Conservation (phyloP, 1,140 invertebrate genomes). For the Hyposmocoma kahamanoa region DNA sequence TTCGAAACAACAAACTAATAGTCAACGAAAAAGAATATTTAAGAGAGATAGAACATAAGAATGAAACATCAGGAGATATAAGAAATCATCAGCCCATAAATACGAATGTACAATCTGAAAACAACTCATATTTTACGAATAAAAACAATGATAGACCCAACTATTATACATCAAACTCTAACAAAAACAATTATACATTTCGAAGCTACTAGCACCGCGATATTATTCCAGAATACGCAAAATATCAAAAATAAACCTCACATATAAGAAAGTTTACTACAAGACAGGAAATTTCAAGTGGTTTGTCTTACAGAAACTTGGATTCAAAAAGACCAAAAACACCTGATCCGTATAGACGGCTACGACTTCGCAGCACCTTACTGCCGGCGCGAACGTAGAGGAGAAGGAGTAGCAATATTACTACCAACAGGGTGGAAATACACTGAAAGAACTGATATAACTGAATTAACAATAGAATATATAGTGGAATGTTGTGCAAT, state of each 20-base stretch:
- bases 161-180: no score
- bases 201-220: no score
- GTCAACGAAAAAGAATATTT: no score
- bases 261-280: not conserved
- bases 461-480: not conserved
- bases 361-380: not conserved
- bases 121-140: no score
- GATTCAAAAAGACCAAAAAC: not conserved
- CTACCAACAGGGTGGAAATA: not conserved
- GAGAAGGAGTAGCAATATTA: not conserved
- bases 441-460: not conserved
- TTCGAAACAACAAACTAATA: no score
- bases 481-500: slow-evolving; percentile 2
- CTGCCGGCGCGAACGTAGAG: not conserved
- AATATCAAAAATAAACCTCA: not conserved
- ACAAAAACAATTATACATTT: no score
- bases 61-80: no score
- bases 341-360: not conserved
- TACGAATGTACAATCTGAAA: no score
- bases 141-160: no score
- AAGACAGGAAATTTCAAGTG: not conserved
- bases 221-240: not conserved
- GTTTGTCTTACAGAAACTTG: not conserved
- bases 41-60: no score
- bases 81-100: no score